phyloP scores from a whole-genome alignment of 2,888 invertebrate species.

The Dyspetes luteomarginatus region DNA sequence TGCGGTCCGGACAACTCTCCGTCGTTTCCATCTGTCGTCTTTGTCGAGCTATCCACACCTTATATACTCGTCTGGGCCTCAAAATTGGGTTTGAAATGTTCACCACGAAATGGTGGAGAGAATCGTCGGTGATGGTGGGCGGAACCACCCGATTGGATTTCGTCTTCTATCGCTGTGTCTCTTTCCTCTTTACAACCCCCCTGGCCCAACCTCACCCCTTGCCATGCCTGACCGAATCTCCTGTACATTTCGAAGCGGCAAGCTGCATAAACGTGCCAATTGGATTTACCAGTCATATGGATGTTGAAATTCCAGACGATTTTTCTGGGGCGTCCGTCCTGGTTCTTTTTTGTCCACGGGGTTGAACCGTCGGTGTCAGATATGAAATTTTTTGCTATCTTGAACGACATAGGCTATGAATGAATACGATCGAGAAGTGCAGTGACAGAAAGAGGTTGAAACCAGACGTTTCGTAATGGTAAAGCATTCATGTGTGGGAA shows the following conservation, averaged over 20 bases:
- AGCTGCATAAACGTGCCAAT: constrained; percentile 30
- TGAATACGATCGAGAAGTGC: too few species aligned
- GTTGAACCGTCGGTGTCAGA: neutral
- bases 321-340: neutral
- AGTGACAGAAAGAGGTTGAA: too few species aligned
- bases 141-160: constrained; percentile 65
- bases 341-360: neutral
- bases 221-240: neutral
- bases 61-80: neutral
- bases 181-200: neutral
- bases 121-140: constrained; percentile 47
- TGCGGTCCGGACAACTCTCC: constrained; percentile 16
- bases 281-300: constrained; percentile 27
- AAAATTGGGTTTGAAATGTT: constrained; percentile 35
- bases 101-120: constrained; percentile 11
- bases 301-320: constrained; percentile 15
- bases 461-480: too few species aligned
- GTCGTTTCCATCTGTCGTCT: neutral
- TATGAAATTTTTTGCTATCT: neutral
- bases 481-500: too few species aligned
- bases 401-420: too few species aligned
- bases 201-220: neutral
- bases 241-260: neutral
- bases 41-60: neutral
- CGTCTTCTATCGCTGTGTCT: neutral